Conservation (phyloP, 2,797 vertebrate genomes). For the Cryptoblepharus egeriae region DNA sequence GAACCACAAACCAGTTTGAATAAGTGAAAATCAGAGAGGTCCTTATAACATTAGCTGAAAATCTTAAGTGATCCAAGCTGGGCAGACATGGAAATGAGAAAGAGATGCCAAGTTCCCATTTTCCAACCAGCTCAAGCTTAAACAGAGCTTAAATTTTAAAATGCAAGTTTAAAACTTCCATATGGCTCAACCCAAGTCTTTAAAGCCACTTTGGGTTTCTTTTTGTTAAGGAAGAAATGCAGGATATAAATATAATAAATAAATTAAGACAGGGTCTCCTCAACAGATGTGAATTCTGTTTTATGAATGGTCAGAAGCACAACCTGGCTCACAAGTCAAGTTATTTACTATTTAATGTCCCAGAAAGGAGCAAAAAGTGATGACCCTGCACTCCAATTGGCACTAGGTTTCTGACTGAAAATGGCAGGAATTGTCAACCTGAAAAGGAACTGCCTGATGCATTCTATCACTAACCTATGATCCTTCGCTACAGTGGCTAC, state of each 20-base stretch:
- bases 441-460: too few relatives aligned
- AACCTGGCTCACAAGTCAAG: not conserved
- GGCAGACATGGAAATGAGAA: not conserved
- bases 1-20: not conserved
- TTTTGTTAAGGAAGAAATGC: too few relatives aligned
- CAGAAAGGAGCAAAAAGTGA: not conserved
- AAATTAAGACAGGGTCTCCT: not conserved
- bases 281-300: not conserved
- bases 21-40: not conserved
- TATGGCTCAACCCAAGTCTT: too few relatives aligned
- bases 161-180: too few relatives aligned
- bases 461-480: too few relatives aligned
- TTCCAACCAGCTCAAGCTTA: not conserved
- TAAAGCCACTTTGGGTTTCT: too few relatives aligned
- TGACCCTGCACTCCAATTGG: too few relatives aligned
- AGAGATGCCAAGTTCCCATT: not conserved
- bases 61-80: not conserved
- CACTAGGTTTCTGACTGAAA: too few relatives aligned
- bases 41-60: not conserved
- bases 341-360: not conserved
- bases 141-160: too few relatives aligned
- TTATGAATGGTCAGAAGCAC: too few relatives aligned
- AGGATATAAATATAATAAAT: too few relatives aligned
- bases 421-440: too few relatives aligned
- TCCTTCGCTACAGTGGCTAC: not conserved